Evolutionary conservation across 2,113 vertebrate genomes (phyloP).

Genomic region (Bombycilla garrulus): DNA sequence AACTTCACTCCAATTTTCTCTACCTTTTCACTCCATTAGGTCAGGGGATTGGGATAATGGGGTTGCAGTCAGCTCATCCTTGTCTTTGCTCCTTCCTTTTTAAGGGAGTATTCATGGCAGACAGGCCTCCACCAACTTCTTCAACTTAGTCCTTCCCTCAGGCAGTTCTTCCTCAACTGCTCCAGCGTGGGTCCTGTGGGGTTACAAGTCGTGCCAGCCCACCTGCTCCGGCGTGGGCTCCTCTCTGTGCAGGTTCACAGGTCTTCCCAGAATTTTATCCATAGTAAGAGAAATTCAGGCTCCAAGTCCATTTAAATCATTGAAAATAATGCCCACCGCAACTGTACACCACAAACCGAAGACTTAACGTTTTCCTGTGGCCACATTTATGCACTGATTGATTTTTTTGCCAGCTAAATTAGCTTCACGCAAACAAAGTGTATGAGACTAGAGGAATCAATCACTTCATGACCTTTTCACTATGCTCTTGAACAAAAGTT

Average conservation of each 20-base stretch:
- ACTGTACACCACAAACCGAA: background rate
- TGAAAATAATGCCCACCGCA: background rate
- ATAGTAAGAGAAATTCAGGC: background rate
- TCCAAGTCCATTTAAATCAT: background rate
- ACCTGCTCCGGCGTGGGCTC: background rate
- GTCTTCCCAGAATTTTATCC: background rate
- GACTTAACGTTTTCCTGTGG: background rate
- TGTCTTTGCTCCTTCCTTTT: background rate
- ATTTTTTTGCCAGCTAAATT: background rate
- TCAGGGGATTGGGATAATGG: background rate
- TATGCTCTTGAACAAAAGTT: background rate
- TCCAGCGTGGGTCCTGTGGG: fast-evolving
- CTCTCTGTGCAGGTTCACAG: background rate
- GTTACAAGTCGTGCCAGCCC: background rate
- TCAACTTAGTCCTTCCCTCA: background rate
- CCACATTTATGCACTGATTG: background rate
- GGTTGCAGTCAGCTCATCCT: fast-evolving
- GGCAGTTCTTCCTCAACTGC: background rate
- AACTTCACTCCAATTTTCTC: background rate
- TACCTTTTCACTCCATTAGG: background rate
- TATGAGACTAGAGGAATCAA: background rate
- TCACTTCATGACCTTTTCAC: background rate
- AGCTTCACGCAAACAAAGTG: background rate
- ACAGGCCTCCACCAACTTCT: background rate
- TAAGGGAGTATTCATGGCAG: background rate